Percentiles rank a stretch among this genome's conserved stretches.
phyloP scores from a whole-genome alignment of 2,888 invertebrate species.

The Folsomia manolachei region DNA sequence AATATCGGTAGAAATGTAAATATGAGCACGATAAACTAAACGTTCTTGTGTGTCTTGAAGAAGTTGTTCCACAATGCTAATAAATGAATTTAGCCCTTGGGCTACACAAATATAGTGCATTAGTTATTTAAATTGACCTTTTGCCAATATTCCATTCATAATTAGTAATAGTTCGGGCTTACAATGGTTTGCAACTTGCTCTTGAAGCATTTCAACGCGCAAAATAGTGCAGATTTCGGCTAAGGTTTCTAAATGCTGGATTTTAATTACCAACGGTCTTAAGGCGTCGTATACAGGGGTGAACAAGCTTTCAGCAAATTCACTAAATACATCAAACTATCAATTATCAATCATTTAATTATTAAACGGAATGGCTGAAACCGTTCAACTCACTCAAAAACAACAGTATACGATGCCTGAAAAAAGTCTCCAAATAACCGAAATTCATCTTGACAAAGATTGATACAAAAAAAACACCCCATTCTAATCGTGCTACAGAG shows the following conservation, averaged over 20 bases:
- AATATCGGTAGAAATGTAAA: constrained; percentile 90
- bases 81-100: constrained; percentile 71
- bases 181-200: constrained; percentile 81
- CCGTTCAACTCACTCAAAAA: constrained; percentile 43
- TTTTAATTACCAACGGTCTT: constrained; percentile 89
- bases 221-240: constrained; percentile 94
- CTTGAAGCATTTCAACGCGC: constrained; percentile 85
- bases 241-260: constrained; percentile 94
- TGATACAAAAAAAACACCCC: constrained; percentile 84
- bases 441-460: constrained; percentile 92
- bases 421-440: constrained; percentile 90
- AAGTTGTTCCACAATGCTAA: constrained; percentile 73
- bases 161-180: constrained; percentile 53
- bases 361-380: constrained; percentile 4
- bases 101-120: constrained; percentile 54
- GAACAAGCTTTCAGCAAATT: constrained; percentile 79
- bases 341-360: too few relatives aligned
- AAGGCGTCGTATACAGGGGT: constrained; percentile 85
- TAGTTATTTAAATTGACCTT: too few relatives aligned
- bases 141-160: neutral
- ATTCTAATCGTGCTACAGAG: constrained; percentile 81
- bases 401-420: constrained; percentile 53
- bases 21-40: constrained; percentile 89
- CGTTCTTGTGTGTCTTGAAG: constrained; percentile 94
- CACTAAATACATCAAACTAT: too few relatives aligned